Evolutionary conservation across 2,888 invertebrate genomes (phyloP), one percentile per base, ranked within the genome.

Genomic region (Augiades crinisus): DNA sequence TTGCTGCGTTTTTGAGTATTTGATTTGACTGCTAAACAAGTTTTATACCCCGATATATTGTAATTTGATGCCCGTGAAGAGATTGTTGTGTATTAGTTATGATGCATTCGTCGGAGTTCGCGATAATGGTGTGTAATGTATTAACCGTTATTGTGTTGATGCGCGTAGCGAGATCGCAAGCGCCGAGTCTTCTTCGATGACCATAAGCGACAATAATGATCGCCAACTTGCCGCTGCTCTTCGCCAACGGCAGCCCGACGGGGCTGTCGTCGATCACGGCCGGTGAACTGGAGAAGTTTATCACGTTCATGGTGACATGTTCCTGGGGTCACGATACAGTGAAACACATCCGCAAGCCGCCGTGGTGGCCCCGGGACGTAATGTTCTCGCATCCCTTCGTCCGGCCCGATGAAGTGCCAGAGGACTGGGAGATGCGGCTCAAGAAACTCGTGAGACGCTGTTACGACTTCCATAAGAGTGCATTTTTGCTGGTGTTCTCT

Each of bases 231-330:
- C 94, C 94, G 63, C 90, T 94, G 63, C 81, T 94, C 45, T 94
- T 94, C 68, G 92, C 93, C 59, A 92, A 93, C 71, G 94, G 94
- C 62, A 92, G 93, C 74, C 94, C 94, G 40, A 93, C 92, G 47
- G 93, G 93, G 38, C 75, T 94, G 63, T 90, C 92, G 56, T 91
- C 92, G 69, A 92, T 94, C 62, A 89, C 91, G 19, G 85, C 91
- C 70, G 81, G 77, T 51, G 92, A 94, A 72, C 76, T 94, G 65
- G 94, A 94, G 82, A 91, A 91, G 64, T 94, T 94, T 73, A 92
- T 94, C 68, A 92, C 93, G 58, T 94, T 94, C 72, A 93, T 94
- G 93, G 93, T 94, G 61, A 93, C 94, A 72, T 94, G 94, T 84
- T 94, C 94, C 38, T 90, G 93, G 83, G 94, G 93, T 41, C 92